Base-by-base conservation (phyloP, 2,113 vertebrate genomes). In the Megaleporinus macrocephalus region DNA sequence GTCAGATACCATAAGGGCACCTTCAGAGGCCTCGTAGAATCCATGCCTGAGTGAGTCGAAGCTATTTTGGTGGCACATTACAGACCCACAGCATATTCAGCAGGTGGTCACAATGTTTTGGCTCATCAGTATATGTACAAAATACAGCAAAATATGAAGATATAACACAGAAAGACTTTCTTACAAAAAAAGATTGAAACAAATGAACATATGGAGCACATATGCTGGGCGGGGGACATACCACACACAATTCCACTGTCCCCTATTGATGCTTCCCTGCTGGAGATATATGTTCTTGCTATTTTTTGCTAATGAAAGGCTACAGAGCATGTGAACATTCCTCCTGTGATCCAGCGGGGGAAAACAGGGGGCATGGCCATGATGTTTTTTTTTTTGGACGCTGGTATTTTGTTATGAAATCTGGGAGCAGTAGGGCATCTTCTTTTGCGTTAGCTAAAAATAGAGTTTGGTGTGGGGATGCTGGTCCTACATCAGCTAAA, bases 341-440 rank as follows among this genome's bases (percentile, higher is more conserved):
- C 84, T 61, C 80, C 74, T 78, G 77, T 89, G 70, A 78, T 86
- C 89, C 83, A 88, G 85, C 84, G 74, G 79, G 85, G 86, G 89
- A 88, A 9, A 73, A 73, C n/a, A 47, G 44, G 26, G 79, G 61
- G 22, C 29, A 70, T 53, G 59, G 47, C n/a, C n/a, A n/a, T n/a
- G n/a, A n/a, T 22, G 41, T 3, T 16, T 61, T 61, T 47, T 59
- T 22, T 70, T 44, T 44, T 70, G 36, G 33, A 49, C 83, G 72
- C 73, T 76, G 62, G 36, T 75, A 84, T 83, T 78, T 68, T 79
- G 78, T 82, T 73, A 62, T 16, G 4, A 51, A 15, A 36, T 80
- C 47, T 55, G 29, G 71, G 33, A 49, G 26, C 24, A 73, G 61
- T 20, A 24, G 26, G 16, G 14, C 15, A 51, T 36, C 78, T 65